phyloP scores from a whole-genome alignment of 2,113 vertebrate genomes.

The Setophaga kirtlandii region DNA sequence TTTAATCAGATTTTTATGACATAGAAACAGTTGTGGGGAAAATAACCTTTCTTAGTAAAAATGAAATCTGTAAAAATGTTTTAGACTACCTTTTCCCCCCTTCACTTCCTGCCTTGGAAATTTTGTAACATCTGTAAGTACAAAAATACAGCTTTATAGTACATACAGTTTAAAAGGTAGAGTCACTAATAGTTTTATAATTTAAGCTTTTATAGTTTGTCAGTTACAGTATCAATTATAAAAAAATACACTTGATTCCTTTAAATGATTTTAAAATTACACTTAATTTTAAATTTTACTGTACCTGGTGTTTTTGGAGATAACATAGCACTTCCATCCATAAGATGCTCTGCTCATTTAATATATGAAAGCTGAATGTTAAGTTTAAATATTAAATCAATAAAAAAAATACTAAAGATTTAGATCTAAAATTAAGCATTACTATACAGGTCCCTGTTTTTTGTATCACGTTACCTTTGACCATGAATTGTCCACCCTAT shows the following conservation, averaged over 20 bases:
- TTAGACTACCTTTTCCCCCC: not conserved
- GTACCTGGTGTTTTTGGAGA: not conserved
- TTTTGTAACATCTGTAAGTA: constrained; percentile 64
- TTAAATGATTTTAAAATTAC: constrained; percentile 8
- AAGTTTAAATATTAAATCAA: constrained; percentile 50
- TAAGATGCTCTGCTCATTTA: constrained; percentile 35
- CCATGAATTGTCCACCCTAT: constrained; percentile 1
- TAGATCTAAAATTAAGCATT: not conserved
- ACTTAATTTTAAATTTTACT: constrained; percentile 13
- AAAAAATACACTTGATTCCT: not conserved
- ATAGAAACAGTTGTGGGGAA: not conserved
- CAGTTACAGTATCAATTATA: constrained; percentile 4
- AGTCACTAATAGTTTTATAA: constrained; percentile 59
- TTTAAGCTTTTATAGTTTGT: constrained; percentile 54
- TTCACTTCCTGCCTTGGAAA: constrained; percentile 25
- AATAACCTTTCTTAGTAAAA: not conserved
- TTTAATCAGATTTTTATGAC: constrained; percentile 8
- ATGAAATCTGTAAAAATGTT: not conserved
- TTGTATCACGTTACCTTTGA: constrained; percentile 28
- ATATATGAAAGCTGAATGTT: constrained; percentile 30
- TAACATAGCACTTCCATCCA: constrained; percentile 30
- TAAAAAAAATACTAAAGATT: constrained; percentile 8
- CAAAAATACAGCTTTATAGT: constrained; percentile 53
- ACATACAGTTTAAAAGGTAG: constrained; percentile 34
- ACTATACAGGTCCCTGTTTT: not conserved